Evolutionary conservation across 1,140 invertebrate species (phyloP), one percentile per base, ranked within the genome.

Genomic region (Drosophila subpulchrella): DNA sequence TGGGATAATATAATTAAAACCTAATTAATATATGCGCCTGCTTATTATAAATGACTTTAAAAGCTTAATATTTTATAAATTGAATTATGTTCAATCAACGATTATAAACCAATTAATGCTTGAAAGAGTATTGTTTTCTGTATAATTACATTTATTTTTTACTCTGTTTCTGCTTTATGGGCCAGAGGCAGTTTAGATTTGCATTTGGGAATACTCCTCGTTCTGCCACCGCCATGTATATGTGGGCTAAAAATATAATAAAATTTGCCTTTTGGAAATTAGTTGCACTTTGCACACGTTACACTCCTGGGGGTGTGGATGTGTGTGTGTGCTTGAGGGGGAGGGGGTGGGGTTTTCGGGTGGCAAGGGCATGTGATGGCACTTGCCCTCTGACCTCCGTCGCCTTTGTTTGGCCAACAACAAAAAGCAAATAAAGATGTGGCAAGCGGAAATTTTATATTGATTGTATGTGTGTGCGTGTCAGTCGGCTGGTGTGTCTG

Each of bases 401-500:
- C 24, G 36, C 34, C 39, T 54, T 54, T 66, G 54, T 75, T 76
- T 73, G 67, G 42, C 54, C 32, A 53, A 59, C 62, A 81, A 75
- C 70, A 84, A 85, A 67, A 75, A 75, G 71, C 82, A 86, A 86
- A 86, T 82, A 86, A 88, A 86, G 79, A 88, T 83, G 83, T 79
- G 83, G 83, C 83, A 77, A 76, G 84, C 76, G 83, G 75, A 86
- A 86, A 86, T 86, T 86, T 88, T 83, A 86, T 86, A 86, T 86
- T 86, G 83, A 86, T 86, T 86, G 82, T 86, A 73, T 78, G 56
- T 56, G 75, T 76, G 30, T 56, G 60, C 13, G 58, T 41, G 24
- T 39, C 51, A 12, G 41, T 10, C 42, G 17, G 66, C 32, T n/a
- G 27, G 13, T 50, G 34, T 27, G 67, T 57, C n/a, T n/a, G 50